Conservation (phyloP, 2,888 invertebrate genomes). For the Petrophora chlorosata region DNA sequence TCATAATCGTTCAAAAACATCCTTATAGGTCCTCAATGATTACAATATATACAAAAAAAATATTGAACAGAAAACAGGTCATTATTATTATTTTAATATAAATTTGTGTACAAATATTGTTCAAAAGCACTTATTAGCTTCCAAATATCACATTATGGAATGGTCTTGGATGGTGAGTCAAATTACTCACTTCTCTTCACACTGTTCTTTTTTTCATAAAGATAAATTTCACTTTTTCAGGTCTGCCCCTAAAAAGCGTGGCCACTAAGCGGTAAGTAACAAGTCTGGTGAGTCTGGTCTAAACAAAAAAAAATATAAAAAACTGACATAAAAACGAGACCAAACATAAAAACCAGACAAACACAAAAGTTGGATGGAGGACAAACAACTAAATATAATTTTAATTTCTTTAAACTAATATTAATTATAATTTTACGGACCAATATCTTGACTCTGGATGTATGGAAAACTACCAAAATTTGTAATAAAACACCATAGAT, state of each 20-base stretch:
- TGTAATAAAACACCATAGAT: conserved; percentile 12
- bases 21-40: no score
- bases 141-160: not conserved
- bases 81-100: no score
- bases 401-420: conserved; percentile 36
- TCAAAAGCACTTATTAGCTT: not conserved
- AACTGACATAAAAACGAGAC: conserved; percentile 36
- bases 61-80: no score
- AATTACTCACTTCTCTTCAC: not conserved
- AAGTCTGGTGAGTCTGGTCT: conserved; percentile 45
- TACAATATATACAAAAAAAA: no score
- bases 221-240: no score
- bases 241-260: conserved; percentile 43
- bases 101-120: no score
- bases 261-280: conserved; percentile 49
- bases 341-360: conserved; percentile 34
- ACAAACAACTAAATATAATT: conserved; percentile 33
- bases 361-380: conserved; percentile 31
- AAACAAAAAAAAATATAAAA: conserved; percentile 27
- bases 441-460: conserved; percentile 41
- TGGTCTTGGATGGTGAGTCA: not conserved
- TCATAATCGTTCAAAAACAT: no score
- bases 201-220: no score
- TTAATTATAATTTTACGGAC: conserved; percentile 47
- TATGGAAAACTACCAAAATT: conserved; percentile 17